Evolutionary conservation across 1,140 invertebrate genomes (phyloP), one percentile per base, ranked within the genome.

Genomic region (Zaprionus gabonicus): DNA sequence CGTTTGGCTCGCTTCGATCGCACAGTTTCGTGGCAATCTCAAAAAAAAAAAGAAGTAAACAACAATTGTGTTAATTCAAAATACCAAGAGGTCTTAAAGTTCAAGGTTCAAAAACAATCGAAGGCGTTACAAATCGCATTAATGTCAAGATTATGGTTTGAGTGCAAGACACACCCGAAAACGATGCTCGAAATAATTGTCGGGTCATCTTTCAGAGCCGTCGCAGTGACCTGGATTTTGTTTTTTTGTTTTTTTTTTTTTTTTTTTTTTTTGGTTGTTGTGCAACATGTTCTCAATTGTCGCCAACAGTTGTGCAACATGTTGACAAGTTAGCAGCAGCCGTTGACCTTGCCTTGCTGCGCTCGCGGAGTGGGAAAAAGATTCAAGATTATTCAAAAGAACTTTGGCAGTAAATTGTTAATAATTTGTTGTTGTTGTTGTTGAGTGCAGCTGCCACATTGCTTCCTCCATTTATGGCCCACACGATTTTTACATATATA

Each of bases 11-110:
- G 80, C 68, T 93, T 93, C 1, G 91, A 88, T 13, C 92, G 85
- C 23, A 80, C 84, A 3, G 88, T 81, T 93, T 95, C 94, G 38
- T 93, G 93, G 78, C 95, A 93, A 79, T 94, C 95, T 95, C 82
- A 91, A 58, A 73, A 77, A 72, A 78, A 4, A 41, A 46, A 53
- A 17, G 51, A 57, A 53, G 15, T 49, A 51, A 60, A 69, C 23
- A 28, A 28, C n/a, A 69, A 68, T 59, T 62, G 44, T 13, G 44
- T 36, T 65, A 41, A 55, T 53, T 10, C 17, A 36, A 63, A 63
- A 31, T 53, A 55, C 66, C 81, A 90, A 83, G 65, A 78, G 73
- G 49, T 57, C 5, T 63, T 76, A 90, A 90, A 90, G 86, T 90
- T 90, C 85, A 90, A 85, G 85, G 86, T 20, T 20, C 20, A 20